Evolutionary conservation across 2,113 vertebrate genomes (phyloP).

Genomic region (Rhinopomastus cyanomelas): DNA sequence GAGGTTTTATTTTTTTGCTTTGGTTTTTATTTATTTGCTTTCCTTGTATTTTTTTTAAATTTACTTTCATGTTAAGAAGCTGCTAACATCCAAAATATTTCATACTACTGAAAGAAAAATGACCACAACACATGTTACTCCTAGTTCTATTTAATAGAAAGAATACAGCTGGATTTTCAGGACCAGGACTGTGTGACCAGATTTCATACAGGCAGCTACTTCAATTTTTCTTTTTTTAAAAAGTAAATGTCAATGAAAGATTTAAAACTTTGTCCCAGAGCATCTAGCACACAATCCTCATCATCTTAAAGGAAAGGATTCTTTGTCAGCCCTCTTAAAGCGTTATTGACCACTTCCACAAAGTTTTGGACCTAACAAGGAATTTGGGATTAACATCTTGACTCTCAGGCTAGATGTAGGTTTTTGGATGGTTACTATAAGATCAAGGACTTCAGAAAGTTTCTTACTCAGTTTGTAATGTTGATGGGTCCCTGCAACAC

Average conservation of each 20-base stretch:
- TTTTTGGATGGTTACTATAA: constrained; percentile 9
- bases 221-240: background rate
- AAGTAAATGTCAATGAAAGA: background rate
- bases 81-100: background rate
- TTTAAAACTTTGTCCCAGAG: background rate
- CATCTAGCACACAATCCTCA: background rate
- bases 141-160: background rate
- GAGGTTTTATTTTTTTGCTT: background rate
- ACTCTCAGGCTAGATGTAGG: background rate
- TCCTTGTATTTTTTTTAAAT: background rate
- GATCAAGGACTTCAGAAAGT: background rate
- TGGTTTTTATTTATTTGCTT: background rate
- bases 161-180: background rate
- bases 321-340: too few species aligned
- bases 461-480: background rate
- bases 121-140: background rate
- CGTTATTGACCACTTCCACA: background rate
- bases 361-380: background rate
- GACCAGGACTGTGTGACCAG: background rate
- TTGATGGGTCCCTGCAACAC: accelerated
- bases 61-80: background rate
- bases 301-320: background rate
- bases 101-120: background rate
- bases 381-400: background rate
- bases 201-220: background rate